phyloP scores from a whole-genome alignment of 2,888 invertebrate species.

The Dryobota labecula region DNA sequence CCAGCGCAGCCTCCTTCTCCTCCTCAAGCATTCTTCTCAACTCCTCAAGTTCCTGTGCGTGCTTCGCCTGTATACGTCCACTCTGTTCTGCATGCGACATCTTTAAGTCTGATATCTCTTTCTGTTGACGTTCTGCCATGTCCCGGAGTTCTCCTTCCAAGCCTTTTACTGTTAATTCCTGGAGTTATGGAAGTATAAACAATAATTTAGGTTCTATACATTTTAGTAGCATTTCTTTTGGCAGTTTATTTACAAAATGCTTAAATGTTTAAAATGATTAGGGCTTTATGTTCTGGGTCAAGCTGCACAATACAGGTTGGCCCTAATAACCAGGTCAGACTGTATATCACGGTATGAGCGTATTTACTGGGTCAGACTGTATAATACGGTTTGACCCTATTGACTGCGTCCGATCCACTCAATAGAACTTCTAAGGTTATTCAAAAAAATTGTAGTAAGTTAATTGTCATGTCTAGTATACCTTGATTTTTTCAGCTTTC shows the following conservation, averaged over 20 bases:
- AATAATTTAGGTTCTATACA: background rate
- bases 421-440: background rate
- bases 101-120: constrained; percentile 90
- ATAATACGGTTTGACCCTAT: background rate
- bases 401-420: background rate
- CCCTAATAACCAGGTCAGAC: too few species aligned
- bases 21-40: constrained; percentile 90
- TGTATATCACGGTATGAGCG: background rate
- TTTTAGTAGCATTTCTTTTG: background rate
- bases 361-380: background rate
- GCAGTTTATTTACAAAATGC: background rate
- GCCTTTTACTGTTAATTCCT: constrained; percentile 96
- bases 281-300: background rate
- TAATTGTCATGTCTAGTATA: constrained; percentile 68
- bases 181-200: constrained; percentile 3
- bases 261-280: background rate
- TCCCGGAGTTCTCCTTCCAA: constrained; percentile 95
- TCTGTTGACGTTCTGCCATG: constrained; percentile 94
- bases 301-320: background rate
- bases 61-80: constrained; percentile 83
- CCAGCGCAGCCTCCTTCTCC: constrained; percentile 83
- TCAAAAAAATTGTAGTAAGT: too few species aligned
- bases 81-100: constrained; percentile 84
- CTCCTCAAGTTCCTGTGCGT: constrained; percentile 83
- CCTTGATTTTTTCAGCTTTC: constrained; percentile 96